A percentile compares a stretch with the other conserved stretches of the same genome.
Evolutionary conservation across 2,888 invertebrate species (phyloP).

Genomic region (Drosophila eohydei): DNA sequence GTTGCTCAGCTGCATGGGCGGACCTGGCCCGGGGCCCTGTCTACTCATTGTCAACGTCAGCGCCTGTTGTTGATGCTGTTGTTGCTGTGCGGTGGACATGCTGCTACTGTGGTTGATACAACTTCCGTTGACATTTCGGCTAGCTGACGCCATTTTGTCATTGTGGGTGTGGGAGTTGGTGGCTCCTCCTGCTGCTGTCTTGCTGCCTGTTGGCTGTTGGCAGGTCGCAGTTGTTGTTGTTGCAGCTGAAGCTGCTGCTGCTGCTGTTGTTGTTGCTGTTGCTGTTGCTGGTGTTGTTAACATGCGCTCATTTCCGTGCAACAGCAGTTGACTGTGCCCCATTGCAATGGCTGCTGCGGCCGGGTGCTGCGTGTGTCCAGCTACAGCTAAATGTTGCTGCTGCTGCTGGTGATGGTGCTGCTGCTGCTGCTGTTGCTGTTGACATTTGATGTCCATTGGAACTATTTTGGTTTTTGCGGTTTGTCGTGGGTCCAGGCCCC

Average conservation of each 20-base stretch:
- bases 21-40: conserved; percentile 55
- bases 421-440: conserved; percentile 73
- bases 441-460: conserved; percentile 85
- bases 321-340: conserved; percentile 79
- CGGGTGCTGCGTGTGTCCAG: conserved; percentile 36
- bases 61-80: conserved; percentile 38
- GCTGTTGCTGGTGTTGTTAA: conserved; percentile 83
- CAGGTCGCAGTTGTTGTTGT: conserved; percentile 58
- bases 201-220: conserved; percentile 47
- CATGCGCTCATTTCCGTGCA: conserved; percentile 85
- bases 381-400: conserved; percentile 52
- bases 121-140: conserved; percentile 78
- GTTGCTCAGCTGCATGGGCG: conserved; percentile 54
- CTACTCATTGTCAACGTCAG: conserved; percentile 42
- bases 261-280: conserved; percentile 69
- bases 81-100: conserved; percentile 47
- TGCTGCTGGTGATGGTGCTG: conserved; percentile 29
- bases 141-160: conserved; percentile 77
- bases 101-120: conserved; percentile 74
- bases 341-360: conserved; percentile 57
- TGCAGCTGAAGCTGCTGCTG: conserved; percentile 72
- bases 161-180: conserved; percentile 69
- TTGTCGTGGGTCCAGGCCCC: conserved; percentile 54
- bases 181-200: conserved; percentile 37
- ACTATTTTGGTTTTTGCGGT: conserved; percentile 82